Base-by-base conservation (phyloP, 2,888 invertebrate genomes). In the Cremastinae sp. region DNA sequence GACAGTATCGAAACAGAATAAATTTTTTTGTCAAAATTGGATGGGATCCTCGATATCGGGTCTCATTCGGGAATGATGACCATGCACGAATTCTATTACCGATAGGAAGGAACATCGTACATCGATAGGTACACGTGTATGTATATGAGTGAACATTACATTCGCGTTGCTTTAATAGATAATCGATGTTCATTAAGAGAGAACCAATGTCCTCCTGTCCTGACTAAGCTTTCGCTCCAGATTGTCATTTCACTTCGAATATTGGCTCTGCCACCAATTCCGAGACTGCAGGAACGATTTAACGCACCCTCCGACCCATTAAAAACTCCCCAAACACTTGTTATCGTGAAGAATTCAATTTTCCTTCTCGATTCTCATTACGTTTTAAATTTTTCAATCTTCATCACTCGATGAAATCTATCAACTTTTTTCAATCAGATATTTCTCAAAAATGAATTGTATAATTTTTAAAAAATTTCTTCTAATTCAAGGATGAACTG, bases 161-260 rank as follows among this genome's bases (percentile, higher is more conserved):
- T 65, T 65, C 28, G 41, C 10, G 28, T 18, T 41, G 39, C 39
- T 66, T 66, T 47, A 55, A 73, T 66, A 45, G 66, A 68, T 66
- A 73, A 66, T 66, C 59, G 61, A 73, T 73, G 59, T 61, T 65
- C 58, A 73, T 73, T 73, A 59, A 55, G 45, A 53, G 2, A 43
- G 53, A 53, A 61, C 61, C 69, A 41, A 53, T 53, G 10, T 37
- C 37, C 18, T 4, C 1, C 56, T 39, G 37, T 10, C 14, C 14
- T 41, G 41, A 51, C 39, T 35, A 16, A 37, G 37, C 39, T 20
- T 55, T 16, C 41, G 39, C 45, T 56, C n/a, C 41, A 28, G 65
- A 43, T 56, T 65, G 41, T 62, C 65, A 35, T 55, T 73, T 55
- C 14, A 35, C 45, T 16, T 37, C 61, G 10, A 39, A 43, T 18